phyloP scores from a whole-genome alignment of 2,797 vertebrate species.

The Pantherophis vulpinus region DNA sequence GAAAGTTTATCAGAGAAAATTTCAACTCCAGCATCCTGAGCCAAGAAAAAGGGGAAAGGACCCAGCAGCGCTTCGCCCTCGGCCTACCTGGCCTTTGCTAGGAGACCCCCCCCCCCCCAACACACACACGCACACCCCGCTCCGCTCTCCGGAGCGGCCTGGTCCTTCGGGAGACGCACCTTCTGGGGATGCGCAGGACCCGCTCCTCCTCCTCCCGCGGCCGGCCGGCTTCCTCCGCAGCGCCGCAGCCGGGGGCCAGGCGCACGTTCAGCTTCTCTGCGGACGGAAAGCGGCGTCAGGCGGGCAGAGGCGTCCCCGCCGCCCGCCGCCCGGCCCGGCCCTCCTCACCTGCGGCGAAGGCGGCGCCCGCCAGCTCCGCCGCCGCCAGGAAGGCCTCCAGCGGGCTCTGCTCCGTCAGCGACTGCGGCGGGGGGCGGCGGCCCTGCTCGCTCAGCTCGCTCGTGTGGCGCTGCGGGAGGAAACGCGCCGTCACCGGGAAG shows the following conservation, averaged over 20 bases:
- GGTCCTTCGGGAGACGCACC: slow-evolving; percentile 65
- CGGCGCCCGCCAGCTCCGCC: slow-evolving; percentile 90
- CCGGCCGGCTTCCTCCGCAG: slow-evolving; percentile 78
- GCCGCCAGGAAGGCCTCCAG: slow-evolving; percentile 95
- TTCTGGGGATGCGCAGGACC: slow-evolving; percentile 87
- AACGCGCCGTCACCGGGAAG: not conserved
- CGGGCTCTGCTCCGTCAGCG: slow-evolving; percentile 91
- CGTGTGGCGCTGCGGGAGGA: slow-evolving; percentile 80
- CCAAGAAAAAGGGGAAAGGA: not conserved
- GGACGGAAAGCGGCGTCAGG: slow-evolving; percentile 12
- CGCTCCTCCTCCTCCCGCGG: slow-evolving; percentile 81
- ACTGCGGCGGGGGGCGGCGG: slow-evolving; percentile 87
- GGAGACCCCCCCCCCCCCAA: not conserved
- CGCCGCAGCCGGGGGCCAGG: slow-evolving; percentile 79
- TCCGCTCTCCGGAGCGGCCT: not conserved
- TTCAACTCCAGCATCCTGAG: not conserved
- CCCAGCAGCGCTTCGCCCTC: not conserved
- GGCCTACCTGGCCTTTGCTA: not conserved
- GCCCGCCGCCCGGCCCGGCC: not conserved
- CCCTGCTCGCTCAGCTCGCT: slow-evolving; percentile 89
- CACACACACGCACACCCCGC: too few species aligned
- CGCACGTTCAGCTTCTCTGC: slow-evolving; percentile 91
- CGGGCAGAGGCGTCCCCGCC: not conserved
- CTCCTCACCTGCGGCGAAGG: slow-evolving; percentile 85
- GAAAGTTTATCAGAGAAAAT: not conserved